Evolutionary conservation across 2,888 invertebrate genomes (phyloP), one percentile per base, ranked within the genome.

Genomic region (Palloptera scutellata): DNA sequence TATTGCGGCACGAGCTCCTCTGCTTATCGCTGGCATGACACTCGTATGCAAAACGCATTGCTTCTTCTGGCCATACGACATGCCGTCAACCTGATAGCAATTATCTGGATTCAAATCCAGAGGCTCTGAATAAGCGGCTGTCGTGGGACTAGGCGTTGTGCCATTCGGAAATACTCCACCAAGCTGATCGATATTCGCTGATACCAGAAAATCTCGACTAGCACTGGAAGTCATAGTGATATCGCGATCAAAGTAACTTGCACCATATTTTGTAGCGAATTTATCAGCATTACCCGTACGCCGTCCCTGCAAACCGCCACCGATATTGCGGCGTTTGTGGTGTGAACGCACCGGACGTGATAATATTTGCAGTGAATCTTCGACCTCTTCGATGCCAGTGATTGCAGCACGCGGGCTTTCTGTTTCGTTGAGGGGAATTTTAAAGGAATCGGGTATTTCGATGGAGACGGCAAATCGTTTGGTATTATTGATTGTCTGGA

Each of bases 1-100:
- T 72, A 85, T 84, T 4, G 85, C 79, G 6, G 85, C 79, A 52
- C 85, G 78, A 0, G 85, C 85, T n/a, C 85, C 85, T 8, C 85
- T 79, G 72, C 85, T 85, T 60, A 85, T 84, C 17, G 85, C 84
- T 45, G 85, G 85, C 85, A 85, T 85, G 30, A 85, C 82, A 70
- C 79, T 82, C 0, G 85, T 84, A 72, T 85, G 81, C 66, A 83
- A 66, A 1, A 83, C 80, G 58, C 85, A 85, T 41, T 83, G 77
- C 68, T 83, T 85, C 69, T 83, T 84, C 65, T 85, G 85, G 0
- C 84, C 84, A 67, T 82, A 81, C 15, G 79, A 78, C 53, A 85
- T 70, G 9, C 83, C 85, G 40, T 81, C 81, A 1, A 85, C 81
- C 20, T 77, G 75, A 68, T 83, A 84, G 66, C 85, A 85, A 52